These are phyloP conservation scores for Zaprionus gabonicus DNA, from an alignment of 1,140 invertebrate species.

Conservation along the genomic window DNA sequence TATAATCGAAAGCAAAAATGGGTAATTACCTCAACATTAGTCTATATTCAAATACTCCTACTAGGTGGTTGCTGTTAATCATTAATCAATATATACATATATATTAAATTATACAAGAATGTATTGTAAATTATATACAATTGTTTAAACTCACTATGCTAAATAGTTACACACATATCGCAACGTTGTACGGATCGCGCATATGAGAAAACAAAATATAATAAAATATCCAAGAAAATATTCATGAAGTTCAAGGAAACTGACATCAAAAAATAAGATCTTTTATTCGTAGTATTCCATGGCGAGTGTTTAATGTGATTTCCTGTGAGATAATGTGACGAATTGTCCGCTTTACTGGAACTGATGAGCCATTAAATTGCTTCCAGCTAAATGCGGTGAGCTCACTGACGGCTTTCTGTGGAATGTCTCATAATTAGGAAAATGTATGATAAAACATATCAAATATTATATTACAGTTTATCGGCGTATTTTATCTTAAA, in stretches of 20 bases:
- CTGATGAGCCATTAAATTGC: slow-evolving; percentile 5
- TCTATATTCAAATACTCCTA: slow-evolving; percentile 51
- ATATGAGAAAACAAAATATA: slow-evolving; percentile 33
- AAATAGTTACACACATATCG: slow-evolving; percentile 47
- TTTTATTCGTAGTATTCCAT: slow-evolving; percentile 4
- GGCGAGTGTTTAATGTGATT: neutral
- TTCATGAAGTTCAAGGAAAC: slow-evolving; percentile 16
- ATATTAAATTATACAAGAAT: slow-evolving; percentile 19
- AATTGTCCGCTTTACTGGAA: neutral
- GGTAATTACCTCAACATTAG: slow-evolving; percentile 29
- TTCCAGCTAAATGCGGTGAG: slow-evolving; percentile 2
- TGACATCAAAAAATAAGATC: neutral
- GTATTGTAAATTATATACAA: slow-evolving; percentile 38
- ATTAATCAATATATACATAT: slow-evolving; percentile 28
- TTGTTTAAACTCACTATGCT: slow-evolving; percentile 38
- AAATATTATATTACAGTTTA: neutral
- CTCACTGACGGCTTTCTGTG: neutral
- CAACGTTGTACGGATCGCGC: slow-evolving; percentile 33
- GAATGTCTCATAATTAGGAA: neutral
- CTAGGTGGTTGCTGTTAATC: slow-evolving; percentile 54
- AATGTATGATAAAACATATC: neutral
- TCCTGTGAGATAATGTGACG: neutral
- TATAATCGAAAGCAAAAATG: slow-evolving; percentile 21
- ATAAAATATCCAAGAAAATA: slow-evolving; percentile 34
- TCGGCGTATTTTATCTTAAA: neutral